Percentiles rank a stretch among this genome's conserved stretches.
Evolutionary conservation across 2,113 vertebrate genomes (phyloP).

Genomic region (Chamaetylas fuelleborni): DNA sequence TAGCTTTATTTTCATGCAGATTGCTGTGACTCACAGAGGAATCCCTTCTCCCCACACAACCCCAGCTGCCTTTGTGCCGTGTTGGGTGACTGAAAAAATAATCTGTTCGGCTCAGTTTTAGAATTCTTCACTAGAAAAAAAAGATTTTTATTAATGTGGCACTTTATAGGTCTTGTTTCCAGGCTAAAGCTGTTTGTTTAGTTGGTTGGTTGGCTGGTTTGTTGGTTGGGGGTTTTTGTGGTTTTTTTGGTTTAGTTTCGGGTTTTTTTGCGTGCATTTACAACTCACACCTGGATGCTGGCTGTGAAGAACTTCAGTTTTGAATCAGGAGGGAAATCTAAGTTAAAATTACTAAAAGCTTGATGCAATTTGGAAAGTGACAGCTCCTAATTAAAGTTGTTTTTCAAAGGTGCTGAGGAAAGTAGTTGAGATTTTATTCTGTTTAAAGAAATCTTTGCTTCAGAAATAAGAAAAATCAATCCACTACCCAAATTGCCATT

Average conservation of each 20-base stretch:
- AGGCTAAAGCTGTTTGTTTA: not conserved
- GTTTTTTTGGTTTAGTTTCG: not conserved
- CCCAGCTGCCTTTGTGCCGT: not conserved
- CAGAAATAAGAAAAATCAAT: not conserved
- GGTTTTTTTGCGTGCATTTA: not conserved
- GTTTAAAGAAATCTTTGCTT: not conserved
- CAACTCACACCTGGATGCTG: not conserved
- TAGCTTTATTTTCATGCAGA: not conserved
- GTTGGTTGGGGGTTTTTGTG: not conserved
- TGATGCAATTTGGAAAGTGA: not conserved
- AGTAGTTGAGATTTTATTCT: not conserved
- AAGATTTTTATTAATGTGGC: not conserved
- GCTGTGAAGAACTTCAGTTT: not conserved
- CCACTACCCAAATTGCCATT: not conserved
- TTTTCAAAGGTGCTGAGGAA: not conserved
- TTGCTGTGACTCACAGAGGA: not conserved
- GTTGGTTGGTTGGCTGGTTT: not conserved
- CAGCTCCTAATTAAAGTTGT: not conserved
- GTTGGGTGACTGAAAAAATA: not conserved
- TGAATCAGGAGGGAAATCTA: not conserved
- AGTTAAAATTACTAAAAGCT: not conserved
- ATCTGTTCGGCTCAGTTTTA: not conserved
- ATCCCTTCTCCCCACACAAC: not conserved
- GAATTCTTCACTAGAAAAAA: not conserved
- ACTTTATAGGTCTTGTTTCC: not conserved